phyloP scores from a whole-genome alignment of 2,797 vertebrate genomes.

The Apodemus agrarius region DNA sequence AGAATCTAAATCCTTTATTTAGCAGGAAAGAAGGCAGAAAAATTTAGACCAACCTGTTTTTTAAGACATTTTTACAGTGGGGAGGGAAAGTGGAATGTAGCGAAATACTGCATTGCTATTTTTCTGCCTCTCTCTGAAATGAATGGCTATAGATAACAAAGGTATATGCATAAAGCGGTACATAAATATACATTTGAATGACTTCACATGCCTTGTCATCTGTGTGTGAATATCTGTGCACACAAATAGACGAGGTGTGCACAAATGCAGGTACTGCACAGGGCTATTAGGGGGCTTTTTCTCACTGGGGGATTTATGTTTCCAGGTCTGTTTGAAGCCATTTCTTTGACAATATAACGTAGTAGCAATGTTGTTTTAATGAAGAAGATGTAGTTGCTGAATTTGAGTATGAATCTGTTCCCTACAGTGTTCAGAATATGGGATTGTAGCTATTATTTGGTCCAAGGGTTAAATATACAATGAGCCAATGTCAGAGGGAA shows the following conservation, averaged over 20 bases:
- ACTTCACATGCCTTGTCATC: constrained; percentile 68
- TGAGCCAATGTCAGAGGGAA: constrained; percentile 62
- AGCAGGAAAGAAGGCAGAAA: constrained; percentile 65
- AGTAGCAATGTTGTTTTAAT: constrained; percentile 62
- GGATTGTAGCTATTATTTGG: constrained; percentile 68
- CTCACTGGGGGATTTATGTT: constrained; percentile 51
- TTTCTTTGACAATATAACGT: constrained; percentile 77
- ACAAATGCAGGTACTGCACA: constrained; percentile 53
- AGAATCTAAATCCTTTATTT: constrained; percentile 78
- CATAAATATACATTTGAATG: constrained; percentile 68
- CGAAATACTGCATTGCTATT: constrained; percentile 63
- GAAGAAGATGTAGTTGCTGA: constrained; percentile 70
- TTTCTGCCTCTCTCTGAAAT: constrained; percentile 60
- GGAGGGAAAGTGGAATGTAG: constrained; percentile 44
- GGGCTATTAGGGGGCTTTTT: constrained; percentile 22
- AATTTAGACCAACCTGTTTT: constrained; percentile 73
- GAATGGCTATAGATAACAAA: constrained; percentile 63
- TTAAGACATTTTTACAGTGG: constrained; percentile 67
- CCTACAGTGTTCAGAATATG: constrained; percentile 70
- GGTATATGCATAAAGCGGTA: constrained; percentile 64
- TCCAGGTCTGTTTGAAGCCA: constrained; percentile 72
- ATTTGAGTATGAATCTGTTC: constrained; percentile 71
- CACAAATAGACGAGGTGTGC: constrained; percentile 59
- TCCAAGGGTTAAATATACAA: constrained; percentile 62
- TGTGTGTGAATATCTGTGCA: constrained; percentile 46